A percentile compares a stretch with the other conserved stretches of the same genome.
Conservation (phyloP, 1,140 invertebrate species). For the Drosophila nannoptera region DNA sequence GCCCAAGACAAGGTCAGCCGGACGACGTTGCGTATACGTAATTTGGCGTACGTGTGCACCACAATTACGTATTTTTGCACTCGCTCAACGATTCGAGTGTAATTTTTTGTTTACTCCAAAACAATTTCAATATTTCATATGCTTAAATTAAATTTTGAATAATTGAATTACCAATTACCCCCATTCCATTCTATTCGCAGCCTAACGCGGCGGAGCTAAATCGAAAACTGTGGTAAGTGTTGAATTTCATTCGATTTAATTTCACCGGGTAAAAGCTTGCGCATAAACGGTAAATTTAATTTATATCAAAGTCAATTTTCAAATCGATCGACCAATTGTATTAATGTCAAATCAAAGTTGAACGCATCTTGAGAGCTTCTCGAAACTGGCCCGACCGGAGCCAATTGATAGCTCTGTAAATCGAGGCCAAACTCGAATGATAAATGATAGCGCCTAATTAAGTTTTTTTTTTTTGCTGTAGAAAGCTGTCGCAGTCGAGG, state of each 20-base stretch:
- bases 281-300: too few relatives aligned
- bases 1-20: slow-evolving; percentile 28
- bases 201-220: slow-evolving; percentile 22
- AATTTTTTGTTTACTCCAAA: not conserved
- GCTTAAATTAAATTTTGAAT: slow-evolving; percentile 35
- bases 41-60: slow-evolving; percentile 4
- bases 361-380: too few relatives aligned
- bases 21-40: slow-evolving; percentile 21
- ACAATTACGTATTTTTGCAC: slow-evolving; percentile 24
- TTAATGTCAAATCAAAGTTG: not conserved
- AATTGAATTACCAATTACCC: not conserved
- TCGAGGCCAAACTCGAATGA: slow-evolving; percentile 19
- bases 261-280: too few relatives aligned
- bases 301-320: too few relatives aligned
- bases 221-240: slow-evolving; percentile 49
- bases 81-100: slow-evolving; percentile 2
- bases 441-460: slow-evolving; percentile 29
- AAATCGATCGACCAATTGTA: too few relatives aligned
- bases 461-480: slow-evolving; percentile 20
- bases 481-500: not conserved
- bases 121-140: slow-evolving; percentile 20
- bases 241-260: too few relatives aligned
- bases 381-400: not conserved
- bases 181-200: slow-evolving; percentile 36
- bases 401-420: slow-evolving; percentile 28